Evolutionary conservation across 2,113 vertebrate genomes (phyloP).

Genomic region (Triplophysa dalaica): DNA sequence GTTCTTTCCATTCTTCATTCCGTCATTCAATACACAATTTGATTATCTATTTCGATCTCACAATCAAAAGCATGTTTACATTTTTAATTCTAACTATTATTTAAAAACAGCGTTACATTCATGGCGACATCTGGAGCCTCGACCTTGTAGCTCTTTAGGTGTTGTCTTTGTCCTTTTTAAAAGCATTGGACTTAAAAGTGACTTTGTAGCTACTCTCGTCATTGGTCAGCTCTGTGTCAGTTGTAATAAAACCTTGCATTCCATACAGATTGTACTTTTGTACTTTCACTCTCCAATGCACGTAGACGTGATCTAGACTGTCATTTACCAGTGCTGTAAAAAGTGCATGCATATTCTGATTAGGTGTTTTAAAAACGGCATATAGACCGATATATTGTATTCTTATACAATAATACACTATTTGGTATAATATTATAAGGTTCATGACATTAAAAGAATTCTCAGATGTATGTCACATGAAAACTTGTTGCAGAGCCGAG

Average conservation of each 20-base stretch:
- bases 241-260: not conserved
- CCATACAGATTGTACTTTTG: not conserved
- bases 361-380: not conserved
- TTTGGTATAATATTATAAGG: not conserved
- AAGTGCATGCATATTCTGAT: not conserved
- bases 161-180: too few relatives aligned
- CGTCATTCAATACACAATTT: too few relatives aligned
- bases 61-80: too few relatives aligned
- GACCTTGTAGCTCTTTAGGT: too few relatives aligned
- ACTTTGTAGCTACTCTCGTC: not conserved
- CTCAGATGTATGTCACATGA: not conserved
- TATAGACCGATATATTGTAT: not conserved
- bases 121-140: too few relatives aligned
- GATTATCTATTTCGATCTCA: too few relatives aligned
- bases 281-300: not conserved
- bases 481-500: conserved; percentile 34
- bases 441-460: not conserved
- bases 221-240: not conserved
- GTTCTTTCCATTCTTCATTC: not conserved
- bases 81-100: too few relatives aligned
- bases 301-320: not conserved
- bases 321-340: not conserved
- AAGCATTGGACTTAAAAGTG: not conserved
- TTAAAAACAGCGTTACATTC: too few relatives aligned
- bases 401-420: too few relatives aligned